These are phyloP conservation scores for Otolemur crassicaudatus DNA, from an alignment of 2,797 vertebrate genomes.

Conservation along the genomic window DNA sequence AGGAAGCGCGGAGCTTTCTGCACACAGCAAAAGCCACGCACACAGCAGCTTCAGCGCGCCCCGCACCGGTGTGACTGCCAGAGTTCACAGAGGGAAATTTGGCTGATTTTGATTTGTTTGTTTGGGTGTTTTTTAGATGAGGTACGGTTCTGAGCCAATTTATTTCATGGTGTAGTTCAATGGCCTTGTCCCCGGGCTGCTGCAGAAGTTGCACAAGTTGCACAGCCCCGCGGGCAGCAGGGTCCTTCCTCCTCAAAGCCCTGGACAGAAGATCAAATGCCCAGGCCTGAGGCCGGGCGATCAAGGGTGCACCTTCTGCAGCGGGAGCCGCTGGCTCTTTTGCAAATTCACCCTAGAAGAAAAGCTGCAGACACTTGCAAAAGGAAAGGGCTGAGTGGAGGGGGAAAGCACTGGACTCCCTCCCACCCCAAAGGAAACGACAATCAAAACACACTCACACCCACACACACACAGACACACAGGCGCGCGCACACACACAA, in stretches of 20 bases:
- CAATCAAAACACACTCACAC: slow-evolving; percentile 59
- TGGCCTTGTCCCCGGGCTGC: slow-evolving; percentile 64
- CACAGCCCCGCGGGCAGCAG: not conserved
- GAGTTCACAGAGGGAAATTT: slow-evolving; percentile 72
- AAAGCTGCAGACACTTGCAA: slow-evolving; percentile 79
- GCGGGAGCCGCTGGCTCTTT: slow-evolving; percentile 21
- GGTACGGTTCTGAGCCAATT: slow-evolving; percentile 72
- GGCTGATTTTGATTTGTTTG: not conserved
- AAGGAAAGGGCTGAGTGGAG: slow-evolving; percentile 69
- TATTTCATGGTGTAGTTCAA: slow-evolving; percentile 23
- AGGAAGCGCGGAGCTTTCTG: slow-evolving; percentile 60
- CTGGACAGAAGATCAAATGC: not conserved
- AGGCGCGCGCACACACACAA: not conserved
- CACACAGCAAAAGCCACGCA: slow-evolving; percentile 58
- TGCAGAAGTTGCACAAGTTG: slow-evolving; percentile 57
- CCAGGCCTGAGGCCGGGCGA: slow-evolving; percentile 4
- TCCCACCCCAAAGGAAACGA: slow-evolving; percentile 69
- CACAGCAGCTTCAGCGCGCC: slow-evolving; percentile 39
- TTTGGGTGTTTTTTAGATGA: slow-evolving; percentile 1
- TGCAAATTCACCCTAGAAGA: slow-evolving; percentile 74
- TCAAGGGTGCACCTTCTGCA: slow-evolving; percentile 68
- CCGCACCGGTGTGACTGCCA: not conserved
- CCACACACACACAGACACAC: not conserved
- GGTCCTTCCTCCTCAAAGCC: not conserved
- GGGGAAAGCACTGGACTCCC: slow-evolving; percentile 66